These are phyloP conservation scores for Acropternis orthonyx DNA, from an alignment of 2,797 vertebrate species.

Conservation along the genomic window DNA sequence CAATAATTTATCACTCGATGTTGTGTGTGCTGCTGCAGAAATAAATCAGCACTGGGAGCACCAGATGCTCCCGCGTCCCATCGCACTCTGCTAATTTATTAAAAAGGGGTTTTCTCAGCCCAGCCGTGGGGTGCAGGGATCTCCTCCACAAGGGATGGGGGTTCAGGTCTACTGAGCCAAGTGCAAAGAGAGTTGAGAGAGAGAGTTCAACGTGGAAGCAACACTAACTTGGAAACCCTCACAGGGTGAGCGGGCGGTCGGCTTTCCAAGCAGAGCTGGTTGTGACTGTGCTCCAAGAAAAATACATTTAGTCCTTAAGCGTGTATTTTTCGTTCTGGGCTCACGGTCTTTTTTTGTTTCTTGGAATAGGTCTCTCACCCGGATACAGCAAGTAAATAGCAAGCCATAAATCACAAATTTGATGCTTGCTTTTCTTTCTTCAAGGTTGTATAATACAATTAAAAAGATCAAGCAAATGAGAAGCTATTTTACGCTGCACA, in stretches of 20 bases:
- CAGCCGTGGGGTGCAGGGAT: conserved; percentile 17
- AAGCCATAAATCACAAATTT: conserved; percentile 56
- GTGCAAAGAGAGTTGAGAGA: not conserved
- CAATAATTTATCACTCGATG: conserved; percentile 67
- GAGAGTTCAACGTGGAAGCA: conserved; percentile 10
- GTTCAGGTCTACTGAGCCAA: conserved; percentile 40
- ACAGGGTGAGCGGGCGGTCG: conserved; percentile 6
- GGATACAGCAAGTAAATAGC: conserved; percentile 61
- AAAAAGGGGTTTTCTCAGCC: not conserved
- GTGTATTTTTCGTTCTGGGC: conserved; percentile 49
- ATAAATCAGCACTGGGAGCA: conserved; percentile 70
- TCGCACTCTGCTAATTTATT: conserved; percentile 66
- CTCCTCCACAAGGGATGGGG: not conserved
- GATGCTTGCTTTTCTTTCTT: conserved; percentile 65
- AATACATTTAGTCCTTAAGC: conserved; percentile 45
- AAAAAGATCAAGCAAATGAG: conserved; percentile 56
- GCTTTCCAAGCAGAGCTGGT: conserved; percentile 50
- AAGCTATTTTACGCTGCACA: conserved; percentile 10
- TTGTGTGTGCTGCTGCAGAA: conserved; percentile 52
- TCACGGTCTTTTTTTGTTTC: conserved; percentile 30
- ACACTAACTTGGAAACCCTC: conserved; percentile 26
- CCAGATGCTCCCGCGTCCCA: conserved; percentile 59
- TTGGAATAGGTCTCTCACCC: conserved; percentile 49
- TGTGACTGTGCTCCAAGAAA: conserved; percentile 30
- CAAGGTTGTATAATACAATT: conserved; percentile 54